A percentile compares a stretch with the other conserved stretches of the same genome.
Evolutionary conservation across 2,888 invertebrate species (phyloP).

Genomic region (Calliphora vomitoria): DNA sequence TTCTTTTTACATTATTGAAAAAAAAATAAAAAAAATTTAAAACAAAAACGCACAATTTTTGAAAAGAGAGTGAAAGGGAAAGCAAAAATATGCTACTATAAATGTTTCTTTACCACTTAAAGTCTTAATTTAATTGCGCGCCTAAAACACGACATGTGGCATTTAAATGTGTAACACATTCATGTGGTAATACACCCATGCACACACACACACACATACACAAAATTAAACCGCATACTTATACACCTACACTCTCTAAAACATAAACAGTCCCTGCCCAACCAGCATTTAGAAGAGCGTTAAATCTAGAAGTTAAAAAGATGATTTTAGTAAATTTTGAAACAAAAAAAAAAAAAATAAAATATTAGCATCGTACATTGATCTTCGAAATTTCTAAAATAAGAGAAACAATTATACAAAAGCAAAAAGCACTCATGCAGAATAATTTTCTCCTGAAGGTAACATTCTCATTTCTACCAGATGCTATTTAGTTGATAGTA

Average conservation of each 20-base stretch:
- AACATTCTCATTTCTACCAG: too few relatives aligned
- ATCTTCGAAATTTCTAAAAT: too few relatives aligned
- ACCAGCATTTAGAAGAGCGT: too few relatives aligned
- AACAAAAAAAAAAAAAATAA: too few relatives aligned
- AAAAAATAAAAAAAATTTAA: neutral
- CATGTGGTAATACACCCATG: slow-evolving; percentile 20
- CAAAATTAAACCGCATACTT: neutral
- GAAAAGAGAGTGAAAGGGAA: neutral
- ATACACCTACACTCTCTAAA: neutral
- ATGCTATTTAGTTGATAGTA: too few relatives aligned
- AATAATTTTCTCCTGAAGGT: too few relatives aligned
- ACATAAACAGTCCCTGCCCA: neutral
- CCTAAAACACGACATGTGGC: slow-evolving; percentile 44
- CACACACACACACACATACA: neutral
- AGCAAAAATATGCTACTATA: slow-evolving; percentile 17
- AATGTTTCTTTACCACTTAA: slow-evolving; percentile 57
- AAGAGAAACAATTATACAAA: too few relatives aligned
- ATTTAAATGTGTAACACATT: slow-evolving; percentile 50
- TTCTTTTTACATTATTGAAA: slow-evolving; percentile 4
- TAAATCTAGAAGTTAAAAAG: too few relatives aligned
- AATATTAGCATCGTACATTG: too few relatives aligned
- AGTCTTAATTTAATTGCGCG: slow-evolving; percentile 68
- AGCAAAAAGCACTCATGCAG: too few relatives aligned
- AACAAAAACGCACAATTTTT: too few relatives aligned
- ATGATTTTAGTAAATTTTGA: too few relatives aligned